Evolutionary conservation across 2,797 vertebrate genomes (phyloP), one percentile per base, ranked within the genome.

Genomic region (Sphenodon punctatus): DNA sequence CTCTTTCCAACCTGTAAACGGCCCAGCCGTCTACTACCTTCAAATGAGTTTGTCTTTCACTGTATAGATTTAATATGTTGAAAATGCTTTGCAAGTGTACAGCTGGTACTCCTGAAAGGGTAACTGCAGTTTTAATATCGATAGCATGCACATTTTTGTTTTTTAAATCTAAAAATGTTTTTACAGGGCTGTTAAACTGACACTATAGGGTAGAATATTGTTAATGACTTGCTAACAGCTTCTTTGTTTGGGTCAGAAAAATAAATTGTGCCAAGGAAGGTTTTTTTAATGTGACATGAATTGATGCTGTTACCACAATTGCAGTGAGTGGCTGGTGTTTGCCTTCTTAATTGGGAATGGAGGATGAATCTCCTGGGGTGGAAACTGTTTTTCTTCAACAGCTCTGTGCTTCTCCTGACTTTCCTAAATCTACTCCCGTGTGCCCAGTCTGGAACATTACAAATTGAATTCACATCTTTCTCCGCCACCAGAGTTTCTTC

Each of bases 201-300:
- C 87, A 78, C 17, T 84, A 89, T 93, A 90, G 91, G 85, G 80
- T 92, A 93, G 93, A 86, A 75, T 88, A 65, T 94, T 93, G 88
- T 94, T 90, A 87, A 93, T 92, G 78, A 88, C 74, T 84, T 88
- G 91, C 82, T 87, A 84, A 88, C 88, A 88, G 88, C 73, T 65
- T 93, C 78, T 90, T 88, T 91, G 91, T 93, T 86, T 88, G 91
- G 75, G 86, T 93, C 92, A 92, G 90, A 93, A 93, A 84, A 90
- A 91, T 88, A 83, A 92, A 85, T 82, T 85, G 89, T 93, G 89
- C 94, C 94, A 92, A 92, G 91, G 92, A 94, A 91, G 85, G n/a
- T n/a, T 89, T 72, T 85, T 88, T 81, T 86, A 84, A 85, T 74
- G 85, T 88, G 85, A 86, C 87, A 74, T 92, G 88, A 80, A 72